Evolutionary conservation across 2,888 invertebrate genomes (phyloP), one percentile per base, ranked within the genome.

Genomic region (Oxycera nigricornis): DNA sequence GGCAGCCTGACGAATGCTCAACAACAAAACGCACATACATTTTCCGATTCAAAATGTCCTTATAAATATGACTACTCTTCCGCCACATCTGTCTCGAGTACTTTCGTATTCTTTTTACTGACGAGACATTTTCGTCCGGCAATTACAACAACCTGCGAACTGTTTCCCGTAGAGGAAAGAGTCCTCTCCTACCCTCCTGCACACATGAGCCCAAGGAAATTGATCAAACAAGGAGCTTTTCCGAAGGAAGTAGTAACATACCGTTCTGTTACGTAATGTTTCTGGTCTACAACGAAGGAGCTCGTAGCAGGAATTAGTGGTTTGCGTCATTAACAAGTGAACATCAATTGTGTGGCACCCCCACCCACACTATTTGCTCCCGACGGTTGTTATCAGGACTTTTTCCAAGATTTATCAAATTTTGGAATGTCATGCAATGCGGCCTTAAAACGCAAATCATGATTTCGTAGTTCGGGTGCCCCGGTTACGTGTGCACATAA

Each of bases 391-490:
- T n/a, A n/a, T n/a, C n/a, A n/a, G n/a, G n/a, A n/a, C 7, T 35
- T 6, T 35, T 35, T 35, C 35, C 35, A 35, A 35, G 11, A 11
- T 35, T 7, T 11, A 7, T 6, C 11, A 55, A 59, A 30, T 30
- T 28, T 59, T 17, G 22, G 59, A 4, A 59, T 26, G 59, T 59
- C 59, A 59, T 59, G 59, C 59, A 59, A 59, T 59, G n/a, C 14
- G 59, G 59, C 1, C 59, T 59, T 59, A 59, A 59, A 59, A 59
- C 59, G 59, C 59, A 59, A 59, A 59, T 59, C 59, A 59, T 59
- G 59, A 59, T 28, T 9, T n/a, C 14, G 59, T 59, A 30, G 6
- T 46, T 2, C 3, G 3, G 17, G 3, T 46, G 46, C 14, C 14
- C n/a, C n/a, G n/a, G n/a, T n/a, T n/a, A n/a, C n/a, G n/a, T n/a